Evolutionary conservation across 2,113 vertebrate species (phyloP).

Genomic region (Aptenodytes patagonicus): DNA sequence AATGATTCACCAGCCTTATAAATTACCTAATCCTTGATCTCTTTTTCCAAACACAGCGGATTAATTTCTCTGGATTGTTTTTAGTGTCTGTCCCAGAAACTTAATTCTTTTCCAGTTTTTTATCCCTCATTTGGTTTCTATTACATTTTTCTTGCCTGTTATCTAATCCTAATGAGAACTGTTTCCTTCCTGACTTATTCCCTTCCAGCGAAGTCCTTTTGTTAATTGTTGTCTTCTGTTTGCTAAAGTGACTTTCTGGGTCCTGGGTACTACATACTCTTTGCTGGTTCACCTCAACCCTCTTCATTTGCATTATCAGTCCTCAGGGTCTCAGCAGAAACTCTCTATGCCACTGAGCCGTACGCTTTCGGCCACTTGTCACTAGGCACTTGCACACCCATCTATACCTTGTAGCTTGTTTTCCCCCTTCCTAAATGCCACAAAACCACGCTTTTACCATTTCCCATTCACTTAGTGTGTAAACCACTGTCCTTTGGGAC

Average conservation of each 20-base stretch:
- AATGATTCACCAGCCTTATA: constrained; percentile 6
- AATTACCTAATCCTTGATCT: constrained; percentile 5
- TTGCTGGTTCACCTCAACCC: constrained; percentile 4
- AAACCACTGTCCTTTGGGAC: background rate
- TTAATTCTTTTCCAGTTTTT: background rate
- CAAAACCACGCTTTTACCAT: background rate
- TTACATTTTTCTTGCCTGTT: background rate
- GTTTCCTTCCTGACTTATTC: background rate
- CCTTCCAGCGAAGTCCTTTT: background rate
- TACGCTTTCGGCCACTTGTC: background rate
- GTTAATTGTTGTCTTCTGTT: background rate
- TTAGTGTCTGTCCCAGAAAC: background rate
- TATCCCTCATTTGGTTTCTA: background rate
- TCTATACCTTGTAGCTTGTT: background rate
- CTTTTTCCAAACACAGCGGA: background rate
- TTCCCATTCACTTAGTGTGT: background rate
- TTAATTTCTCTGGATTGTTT: background rate
- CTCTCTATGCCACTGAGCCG: background rate
- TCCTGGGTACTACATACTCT: background rate
- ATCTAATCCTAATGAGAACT: background rate
- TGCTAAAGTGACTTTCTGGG: background rate
- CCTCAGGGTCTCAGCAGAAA: background rate
- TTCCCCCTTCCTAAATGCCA: background rate
- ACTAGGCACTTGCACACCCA: rapidly evolving
- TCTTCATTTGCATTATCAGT: background rate